A percentile compares a stretch with the other conserved stretches of the same genome.
These are phyloP conservation scores for Antheraea pernyi DNA, from an alignment of 1,140 invertebrate species.

Conservation along the genomic window DNA sequence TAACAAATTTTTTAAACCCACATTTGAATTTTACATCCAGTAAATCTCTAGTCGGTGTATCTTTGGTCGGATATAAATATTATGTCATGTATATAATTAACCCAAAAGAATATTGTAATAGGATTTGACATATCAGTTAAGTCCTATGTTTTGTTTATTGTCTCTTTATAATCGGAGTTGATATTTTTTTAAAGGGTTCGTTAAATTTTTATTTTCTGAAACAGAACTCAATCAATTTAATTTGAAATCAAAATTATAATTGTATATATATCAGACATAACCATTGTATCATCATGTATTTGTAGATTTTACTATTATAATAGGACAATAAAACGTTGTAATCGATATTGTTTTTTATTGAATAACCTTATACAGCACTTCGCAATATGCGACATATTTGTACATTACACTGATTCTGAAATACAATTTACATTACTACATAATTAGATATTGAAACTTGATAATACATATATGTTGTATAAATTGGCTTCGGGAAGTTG, in stretches of 20 bases:
- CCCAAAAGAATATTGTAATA: neutral
- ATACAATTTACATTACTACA: neutral
- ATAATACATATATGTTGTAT: no score
- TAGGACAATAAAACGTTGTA: slow-evolving; percentile 38
- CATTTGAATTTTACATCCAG: neutral
- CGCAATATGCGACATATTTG: no score
- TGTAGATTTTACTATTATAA: slow-evolving; percentile 16
- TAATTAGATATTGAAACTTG: no score
- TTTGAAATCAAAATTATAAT: slow-evolving; percentile 63
- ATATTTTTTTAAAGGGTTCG: slow-evolving; percentile 17
- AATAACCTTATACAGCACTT: neutral
- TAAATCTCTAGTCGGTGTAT: neutral
- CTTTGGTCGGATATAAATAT: neutral
- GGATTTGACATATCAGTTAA: neutral
- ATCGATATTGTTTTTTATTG: slow-evolving; percentile 22
- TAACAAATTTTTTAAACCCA: no score
- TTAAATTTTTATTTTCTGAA: slow-evolving; percentile 26
- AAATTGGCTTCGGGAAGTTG: no score
- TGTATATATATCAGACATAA: slow-evolving; percentile 39
- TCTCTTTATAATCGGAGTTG: neutral
- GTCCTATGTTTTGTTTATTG: neutral
- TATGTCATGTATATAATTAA: neutral
- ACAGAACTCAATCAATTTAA: slow-evolving; percentile 51
- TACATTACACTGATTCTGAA: neutral
- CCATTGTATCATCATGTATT: slow-evolving; percentile 53